These are phyloP conservation scores for Phrixothrix hirtus DNA, from an alignment of 2,888 invertebrate genomes.

Conservation along the genomic window DNA sequence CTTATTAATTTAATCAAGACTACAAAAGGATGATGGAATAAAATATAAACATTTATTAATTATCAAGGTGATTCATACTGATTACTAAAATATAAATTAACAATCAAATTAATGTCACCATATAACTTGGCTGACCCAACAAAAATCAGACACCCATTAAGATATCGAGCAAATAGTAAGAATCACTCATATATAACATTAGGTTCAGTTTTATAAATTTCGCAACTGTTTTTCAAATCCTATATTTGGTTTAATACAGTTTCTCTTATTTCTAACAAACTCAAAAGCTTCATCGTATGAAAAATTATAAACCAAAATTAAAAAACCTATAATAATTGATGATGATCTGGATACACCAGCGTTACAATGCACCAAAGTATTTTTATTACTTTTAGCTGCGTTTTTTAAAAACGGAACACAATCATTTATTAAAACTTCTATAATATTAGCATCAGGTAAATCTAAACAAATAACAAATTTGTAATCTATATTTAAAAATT, in stretches of 20 bases:
- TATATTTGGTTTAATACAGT: constrained; percentile 75
- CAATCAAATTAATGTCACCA: too few relatives aligned
- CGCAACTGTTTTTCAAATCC: constrained; percentile 77
- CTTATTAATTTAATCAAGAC: too few relatives aligned
- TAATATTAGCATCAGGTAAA: constrained; percentile 70
- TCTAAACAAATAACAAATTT: constrained; percentile 72
- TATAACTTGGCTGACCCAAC: too few relatives aligned
- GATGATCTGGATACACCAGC: constrained; percentile 89
- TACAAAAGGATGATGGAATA: too few relatives aligned
- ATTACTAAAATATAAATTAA: too few relatives aligned
- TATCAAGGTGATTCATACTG: too few relatives aligned
- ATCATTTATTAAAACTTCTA: constrained; percentile 55
- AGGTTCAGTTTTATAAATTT: constrained; percentile 9
- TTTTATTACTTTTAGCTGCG: constrained; percentile 51
- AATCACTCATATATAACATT: neutral
- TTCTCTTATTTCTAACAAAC: constrained; percentile 68
- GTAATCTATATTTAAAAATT: constrained; percentile 55
- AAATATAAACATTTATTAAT: neutral
- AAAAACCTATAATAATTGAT: constrained; percentile 76
- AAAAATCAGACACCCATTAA: neutral
- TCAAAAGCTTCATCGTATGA: constrained; percentile 67
- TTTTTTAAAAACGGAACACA: constrained; percentile 69
- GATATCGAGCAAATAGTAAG: neutral
- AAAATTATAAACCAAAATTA: constrained; percentile 67
- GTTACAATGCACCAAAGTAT: constrained; percentile 84